Evolutionary conservation across 1,140 invertebrate genomes (phyloP), one percentile per base, ranked within the genome.

Genomic region (Myzus persicae): DNA sequence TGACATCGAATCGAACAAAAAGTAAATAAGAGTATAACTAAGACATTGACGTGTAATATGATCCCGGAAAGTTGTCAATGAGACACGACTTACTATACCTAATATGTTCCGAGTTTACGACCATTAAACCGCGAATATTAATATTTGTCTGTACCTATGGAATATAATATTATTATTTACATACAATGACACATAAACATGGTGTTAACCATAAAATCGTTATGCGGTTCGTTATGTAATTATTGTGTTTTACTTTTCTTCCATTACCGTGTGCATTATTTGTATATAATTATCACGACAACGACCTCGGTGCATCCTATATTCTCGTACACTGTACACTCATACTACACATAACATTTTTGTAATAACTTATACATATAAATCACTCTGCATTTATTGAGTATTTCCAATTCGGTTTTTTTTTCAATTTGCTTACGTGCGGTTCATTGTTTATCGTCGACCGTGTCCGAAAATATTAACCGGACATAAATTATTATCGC

Each of bases 171-270:
- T 76, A 36, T 76, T 76, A 76, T 76, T 76, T 76, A 76, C 59
- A 76, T 76, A 76, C 59, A 76, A 76, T 76, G 59, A 76, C 59
- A 76, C 59, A 76, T 76, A 67, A 18, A 67, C 59, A 67, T 67
- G 11, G 59, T n/a, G 59, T 67, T 67, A n/a, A 67, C 11, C 59
- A 67, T 76, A n/a, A 76, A 18, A 76, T n/a, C 59, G n/a, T 76
- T 31, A n/a, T 67, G 59, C 31, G 31, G 59, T n/a, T 67, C 31
- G 31, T 14, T 76, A n/a, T 76, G 31, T n/a, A 76, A 76, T 76
- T 76, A 76, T 76, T 76, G n/a, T n/a, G 59, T 76, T 76, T 76
- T 76, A 76, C 18, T 76, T n/a, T 59, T 59, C 24, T 67, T 67
- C n/a, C 59, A 67, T 67, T n/a, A 76, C 31, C 59, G 36, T 76